phyloP scores from a whole-genome alignment of 2,797 vertebrate species.

The Telmatherina bonti region DNA sequence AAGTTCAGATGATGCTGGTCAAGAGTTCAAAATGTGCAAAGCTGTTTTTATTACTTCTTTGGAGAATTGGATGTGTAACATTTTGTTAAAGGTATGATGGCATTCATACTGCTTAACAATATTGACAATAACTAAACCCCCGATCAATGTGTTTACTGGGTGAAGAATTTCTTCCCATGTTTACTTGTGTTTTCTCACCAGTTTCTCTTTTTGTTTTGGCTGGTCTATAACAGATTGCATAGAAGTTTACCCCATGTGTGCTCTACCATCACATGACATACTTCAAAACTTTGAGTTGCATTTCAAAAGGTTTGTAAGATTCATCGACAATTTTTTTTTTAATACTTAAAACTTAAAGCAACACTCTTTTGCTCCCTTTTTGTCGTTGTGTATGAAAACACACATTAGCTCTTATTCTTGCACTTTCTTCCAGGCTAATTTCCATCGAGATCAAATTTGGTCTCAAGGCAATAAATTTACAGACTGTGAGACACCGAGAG shows the following conservation, averaged over 20 bases:
- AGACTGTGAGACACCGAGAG: constrained; percentile 91
- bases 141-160: neutral
- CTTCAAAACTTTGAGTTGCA: constrained; percentile 86
- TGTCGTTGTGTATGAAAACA: neutral
- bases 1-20: neutral
- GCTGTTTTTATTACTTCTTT: neutral
- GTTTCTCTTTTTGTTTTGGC: constrained; percentile 15
- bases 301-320: constrained; percentile 90
- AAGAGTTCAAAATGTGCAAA: neutral
- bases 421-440: constrained; percentile 84
- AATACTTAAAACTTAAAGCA: neutral
- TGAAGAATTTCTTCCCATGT: neutral
- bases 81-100: neutral
- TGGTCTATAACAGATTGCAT: constrained; percentile 85
- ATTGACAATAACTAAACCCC: neutral
- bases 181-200: neutral
- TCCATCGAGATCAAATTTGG: constrained; percentile 86
- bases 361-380: neutral
- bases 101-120: neutral
- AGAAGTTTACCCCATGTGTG: constrained; percentile 80
- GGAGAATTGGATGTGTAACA: neutral
- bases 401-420: neutral
- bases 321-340: neutral
- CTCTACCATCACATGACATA: constrained; percentile 22
- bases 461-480: constrained; percentile 93